Evolutionary conservation across 1,140 invertebrate genomes (phyloP).

Genomic region (Macrobrachium nipponense): DNA sequence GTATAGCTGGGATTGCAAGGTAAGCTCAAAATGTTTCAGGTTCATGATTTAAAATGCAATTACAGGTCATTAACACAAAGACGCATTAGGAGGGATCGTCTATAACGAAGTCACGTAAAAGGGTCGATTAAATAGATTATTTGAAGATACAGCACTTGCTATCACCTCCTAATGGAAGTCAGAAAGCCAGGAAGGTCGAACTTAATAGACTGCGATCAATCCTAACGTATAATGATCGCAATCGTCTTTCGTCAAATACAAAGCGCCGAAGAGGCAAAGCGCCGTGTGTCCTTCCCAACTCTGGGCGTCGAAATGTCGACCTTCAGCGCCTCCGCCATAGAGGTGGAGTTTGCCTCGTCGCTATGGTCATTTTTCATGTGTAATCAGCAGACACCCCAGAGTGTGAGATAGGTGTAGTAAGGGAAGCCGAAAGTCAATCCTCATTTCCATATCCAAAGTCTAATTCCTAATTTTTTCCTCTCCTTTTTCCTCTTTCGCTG

Average conservation of each 20-base stretch:
- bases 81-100: no score
- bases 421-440: constrained; percentile 44
- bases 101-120: no score
- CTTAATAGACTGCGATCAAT: constrained; percentile 40
- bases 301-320: background rate
- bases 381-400: constrained; percentile 50
- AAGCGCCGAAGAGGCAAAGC: constrained; percentile 7
- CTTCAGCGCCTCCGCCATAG: background rate
- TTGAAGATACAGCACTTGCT: no score
- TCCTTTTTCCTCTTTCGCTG: no score
- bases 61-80: no score
- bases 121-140: no score
- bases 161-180: no score
- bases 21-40: no score
- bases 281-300: background rate
- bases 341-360: constrained; percentile 1
- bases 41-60: no score
- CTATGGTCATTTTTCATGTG: constrained; percentile 42
- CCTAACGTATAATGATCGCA: constrained; percentile 41
- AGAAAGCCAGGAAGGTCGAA: constrained; percentile 24
- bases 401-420: constrained; percentile 49
- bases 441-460: constrained; percentile 42
- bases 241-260: constrained; percentile 50
- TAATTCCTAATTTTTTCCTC: constrained; percentile 15
- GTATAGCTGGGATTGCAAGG: no score